Evolutionary conservation across 1,140 invertebrate species (phyloP), one percentile per base, ranked within the genome.

Genomic region (Panonychus citri): DNA sequence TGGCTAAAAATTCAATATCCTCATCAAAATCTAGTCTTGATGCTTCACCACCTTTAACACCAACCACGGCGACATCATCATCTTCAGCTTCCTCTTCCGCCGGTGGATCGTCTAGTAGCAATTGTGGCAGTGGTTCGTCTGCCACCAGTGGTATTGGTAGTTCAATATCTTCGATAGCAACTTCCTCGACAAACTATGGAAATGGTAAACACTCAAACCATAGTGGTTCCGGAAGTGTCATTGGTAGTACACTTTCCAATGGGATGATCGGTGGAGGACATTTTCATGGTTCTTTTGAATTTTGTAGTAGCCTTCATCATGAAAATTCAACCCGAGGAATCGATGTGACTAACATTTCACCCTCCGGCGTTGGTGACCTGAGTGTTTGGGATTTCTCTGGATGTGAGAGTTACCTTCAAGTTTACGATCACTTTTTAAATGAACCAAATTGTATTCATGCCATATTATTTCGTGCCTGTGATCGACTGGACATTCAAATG

Each of bases 321-420:
- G 74, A 78, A 60, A 72, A 73, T 49, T 80, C 78, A 57, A 82
- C 80, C 0, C 75, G 74, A 64, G 80, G 81, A 46, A 76, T 82
- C 57, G 75, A 80, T 63, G 72, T 81, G 24, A 76, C 80, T 64
- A 77, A 78, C 66, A 71, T 76, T 57, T 68, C 62, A 58, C 65
- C 75, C 28, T 64, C 68, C 59, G 78, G 73, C 70, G 66, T 76
- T 34, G 79, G 80, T 28, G 78, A 82, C 56, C 66, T 81, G 25
- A 78, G 77, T 37, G 72, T 85, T 30, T 86, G 82, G 82, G 83
- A 86, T 65, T 83, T 86, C 65, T 83, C 81, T 26, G 83, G 83
- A 1, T 79, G 83, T 63, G 80, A 84, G 65, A 78, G 78, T 25
- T 87, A 83, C 69, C 77, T 82, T 66, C 74, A 79, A 55, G 70